Percentiles rank a stretch among this genome's conserved stretches.
phyloP scores from a whole-genome alignment of 2,113 vertebrate genomes.

The Mormyrus lacerda region DNA sequence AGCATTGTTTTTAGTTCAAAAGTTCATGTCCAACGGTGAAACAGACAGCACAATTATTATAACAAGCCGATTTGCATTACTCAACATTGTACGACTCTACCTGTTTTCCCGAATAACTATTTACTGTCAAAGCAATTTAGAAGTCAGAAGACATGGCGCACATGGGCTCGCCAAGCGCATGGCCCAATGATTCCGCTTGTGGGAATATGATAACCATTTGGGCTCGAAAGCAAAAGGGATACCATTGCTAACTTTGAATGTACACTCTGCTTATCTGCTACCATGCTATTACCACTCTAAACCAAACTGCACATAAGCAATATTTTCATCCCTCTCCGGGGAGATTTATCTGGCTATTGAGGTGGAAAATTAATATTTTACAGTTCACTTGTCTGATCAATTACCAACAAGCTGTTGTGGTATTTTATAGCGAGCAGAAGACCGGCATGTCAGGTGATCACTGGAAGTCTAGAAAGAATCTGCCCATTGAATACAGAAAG shows the following conservation, averaged over 20 bases:
- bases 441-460: slow-evolving; percentile 72
- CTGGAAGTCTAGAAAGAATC: slow-evolving; percentile 80
- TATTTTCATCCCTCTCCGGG: slow-evolving; percentile 87
- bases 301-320: slow-evolving; percentile 93
- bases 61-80: neutral
- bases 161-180: neutral
- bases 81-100: neutral
- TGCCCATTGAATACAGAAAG: slow-evolving; percentile 67
- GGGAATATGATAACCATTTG: slow-evolving; percentile 11
- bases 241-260: slow-evolving; percentile 44
- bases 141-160: neutral
- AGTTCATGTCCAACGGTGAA: neutral
- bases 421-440: slow-evolving; percentile 88
- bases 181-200: neutral
- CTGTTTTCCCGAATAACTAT: neutral
- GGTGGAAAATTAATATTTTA: slow-evolving; percentile 99
- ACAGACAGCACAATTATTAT: neutral
- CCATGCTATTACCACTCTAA: slow-evolving; percentile 64
- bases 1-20: neutral
- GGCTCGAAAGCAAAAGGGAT: slow-evolving; percentile 50
- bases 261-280: slow-evolving; percentile 72
- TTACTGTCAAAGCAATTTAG: neutral
- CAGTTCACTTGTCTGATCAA: slow-evolving; percentile 99
- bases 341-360: slow-evolving; percentile 99
- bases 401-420: slow-evolving; percentile 99